phyloP scores from a whole-genome alignment of 2,113 vertebrate species.

The Melanotaenia duboulayi region DNA sequence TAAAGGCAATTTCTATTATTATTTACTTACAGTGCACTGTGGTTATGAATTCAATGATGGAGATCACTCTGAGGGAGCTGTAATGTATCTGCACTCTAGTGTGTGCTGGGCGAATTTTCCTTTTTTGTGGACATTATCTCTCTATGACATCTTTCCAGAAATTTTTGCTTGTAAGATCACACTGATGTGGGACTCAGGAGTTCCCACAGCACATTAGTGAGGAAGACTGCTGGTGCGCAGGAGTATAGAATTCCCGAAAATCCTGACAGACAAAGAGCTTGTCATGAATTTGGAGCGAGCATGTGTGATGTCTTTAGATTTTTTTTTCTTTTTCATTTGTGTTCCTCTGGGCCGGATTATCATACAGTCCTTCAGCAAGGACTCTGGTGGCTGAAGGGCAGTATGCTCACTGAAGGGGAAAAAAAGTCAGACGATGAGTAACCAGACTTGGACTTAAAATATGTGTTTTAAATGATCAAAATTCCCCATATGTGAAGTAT shows the following conservation, averaged over 20 bases:
- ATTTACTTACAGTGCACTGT: constrained; percentile 50
- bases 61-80: constrained; percentile 31
- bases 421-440: constrained; percentile 5
- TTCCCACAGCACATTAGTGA: constrained; percentile 39
- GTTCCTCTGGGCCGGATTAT: constrained; percentile 24
- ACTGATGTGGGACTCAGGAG: constrained; percentile 22
- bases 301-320: constrained; percentile 13
- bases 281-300: not conserved
- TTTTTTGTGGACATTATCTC: constrained; percentile 18
- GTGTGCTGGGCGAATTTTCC: constrained; percentile 9
- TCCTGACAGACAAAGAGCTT: no score
- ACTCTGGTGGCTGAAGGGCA: constrained; percentile 55
- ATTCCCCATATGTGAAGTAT: not conserved
- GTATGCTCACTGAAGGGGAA: constrained; percentile 1
- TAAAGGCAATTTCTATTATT: constrained; percentile 50
- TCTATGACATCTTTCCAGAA: constrained; percentile 16
- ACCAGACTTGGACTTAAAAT: not conserved
- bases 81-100: constrained; percentile 34
- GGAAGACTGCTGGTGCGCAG: not conserved
- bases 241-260: no score
- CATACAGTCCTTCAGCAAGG: constrained; percentile 21
- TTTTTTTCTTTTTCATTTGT: not conserved
- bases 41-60: constrained; percentile 40
- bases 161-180: constrained; percentile 34
- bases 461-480: not conserved